phyloP scores from a whole-genome alignment of 2,113 vertebrate species.

The Cheirogaleus medius region DNA sequence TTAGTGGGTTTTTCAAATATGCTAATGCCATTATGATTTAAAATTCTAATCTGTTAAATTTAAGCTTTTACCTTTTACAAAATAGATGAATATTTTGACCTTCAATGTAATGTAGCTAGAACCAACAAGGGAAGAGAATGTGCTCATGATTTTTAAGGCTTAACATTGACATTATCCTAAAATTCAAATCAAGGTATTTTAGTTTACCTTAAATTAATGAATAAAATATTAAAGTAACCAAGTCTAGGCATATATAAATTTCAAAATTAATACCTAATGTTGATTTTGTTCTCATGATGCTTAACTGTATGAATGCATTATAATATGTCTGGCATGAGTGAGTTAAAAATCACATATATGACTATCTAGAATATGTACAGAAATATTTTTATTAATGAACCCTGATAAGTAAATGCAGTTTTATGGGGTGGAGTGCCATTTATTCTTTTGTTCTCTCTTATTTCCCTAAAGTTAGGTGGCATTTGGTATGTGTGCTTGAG shows the following conservation, averaged over 20 bases:
- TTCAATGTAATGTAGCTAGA: not conserved
- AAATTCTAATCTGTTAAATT: constrained; percentile 9
- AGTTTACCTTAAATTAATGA: not conserved
- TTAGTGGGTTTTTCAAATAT: not conserved
- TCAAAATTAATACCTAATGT: not conserved
- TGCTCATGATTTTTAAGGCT: not conserved
- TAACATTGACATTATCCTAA: not conserved
- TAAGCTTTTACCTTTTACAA: not conserved
- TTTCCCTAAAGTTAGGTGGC: not conserved
- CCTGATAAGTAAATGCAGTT: not conserved
- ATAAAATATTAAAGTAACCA: not conserved
- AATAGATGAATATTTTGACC: not conserved
- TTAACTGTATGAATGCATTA: not conserved
- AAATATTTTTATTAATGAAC: not conserved
- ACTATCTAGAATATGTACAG: not conserved
- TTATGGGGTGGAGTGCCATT: not conserved
- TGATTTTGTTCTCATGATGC: not conserved
- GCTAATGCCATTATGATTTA: not conserved
- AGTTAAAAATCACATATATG: not conserved
- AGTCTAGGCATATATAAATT: not conserved
- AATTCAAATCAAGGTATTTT: constrained; percentile 5
- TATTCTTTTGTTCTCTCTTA: not conserved
- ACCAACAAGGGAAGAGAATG: not conserved
- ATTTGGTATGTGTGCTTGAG: not conserved
- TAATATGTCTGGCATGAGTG: not conserved